phyloP scores from a whole-genome alignment of 2,113 vertebrate genomes.

The Eudyptes chrysolophus region DNA sequence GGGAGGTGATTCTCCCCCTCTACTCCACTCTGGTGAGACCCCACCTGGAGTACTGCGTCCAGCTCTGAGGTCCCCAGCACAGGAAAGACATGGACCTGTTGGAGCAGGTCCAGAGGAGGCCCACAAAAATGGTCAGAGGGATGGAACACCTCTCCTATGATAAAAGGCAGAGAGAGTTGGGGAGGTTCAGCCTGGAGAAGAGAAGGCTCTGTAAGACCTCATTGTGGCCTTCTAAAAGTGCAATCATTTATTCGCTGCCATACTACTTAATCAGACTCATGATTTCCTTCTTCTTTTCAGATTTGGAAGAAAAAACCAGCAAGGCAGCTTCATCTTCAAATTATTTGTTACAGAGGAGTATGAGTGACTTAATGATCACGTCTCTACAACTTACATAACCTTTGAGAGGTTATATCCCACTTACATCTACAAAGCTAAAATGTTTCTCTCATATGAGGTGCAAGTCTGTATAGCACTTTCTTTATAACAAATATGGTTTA shows the following conservation, averaged over 20 bases:
- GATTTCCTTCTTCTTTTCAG: not conserved
- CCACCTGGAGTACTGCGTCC: not conserved
- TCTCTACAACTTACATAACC: not conserved
- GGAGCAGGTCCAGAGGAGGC: not conserved
- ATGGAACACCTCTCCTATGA: not conserved
- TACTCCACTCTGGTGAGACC: not conserved
- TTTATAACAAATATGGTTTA: not conserved
- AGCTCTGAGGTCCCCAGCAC: not conserved
- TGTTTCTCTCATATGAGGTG: not conserved
- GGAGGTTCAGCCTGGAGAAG: not conserved
- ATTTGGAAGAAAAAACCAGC: not conserved
- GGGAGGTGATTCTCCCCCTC: not conserved
- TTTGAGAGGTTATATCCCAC: not conserved
- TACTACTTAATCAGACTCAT: not conserved
- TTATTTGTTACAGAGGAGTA: not conserved
- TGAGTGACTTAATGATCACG: not conserved
- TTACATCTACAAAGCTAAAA: not conserved
- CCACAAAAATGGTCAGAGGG: not conserved
- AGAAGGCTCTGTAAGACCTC: not conserved
- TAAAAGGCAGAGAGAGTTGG: not conserved
- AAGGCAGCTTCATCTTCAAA: not conserved
- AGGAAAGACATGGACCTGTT: not conserved
- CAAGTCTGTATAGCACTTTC: not conserved
- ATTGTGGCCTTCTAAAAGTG: not conserved
- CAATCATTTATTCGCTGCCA: not conserved